Evolutionary conservation across 2,113 vertebrate genomes (phyloP).

Genomic region (Sturnus vulgaris): DNA sequence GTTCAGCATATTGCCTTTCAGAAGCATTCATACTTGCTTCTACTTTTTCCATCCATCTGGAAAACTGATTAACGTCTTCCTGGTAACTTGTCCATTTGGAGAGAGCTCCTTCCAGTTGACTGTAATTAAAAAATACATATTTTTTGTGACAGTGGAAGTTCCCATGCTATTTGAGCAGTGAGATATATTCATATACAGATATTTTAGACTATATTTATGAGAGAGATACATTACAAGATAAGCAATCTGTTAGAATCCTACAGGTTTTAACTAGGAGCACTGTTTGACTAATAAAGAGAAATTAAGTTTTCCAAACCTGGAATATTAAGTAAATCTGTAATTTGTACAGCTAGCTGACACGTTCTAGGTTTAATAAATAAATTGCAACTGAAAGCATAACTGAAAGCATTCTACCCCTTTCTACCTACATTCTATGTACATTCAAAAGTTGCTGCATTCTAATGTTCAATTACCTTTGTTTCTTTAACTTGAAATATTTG

Average conservation of each 20-base stretch:
- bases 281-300: neutral
- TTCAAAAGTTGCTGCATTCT: neutral
- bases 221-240: neutral
- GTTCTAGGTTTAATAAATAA: neutral
- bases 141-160: neutral
- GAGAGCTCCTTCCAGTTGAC: conserved; percentile 92
- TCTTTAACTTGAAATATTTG: neutral
- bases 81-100: conserved; percentile 98
- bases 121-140: conserved; percentile 63
- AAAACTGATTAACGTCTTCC: conserved; percentile 92
- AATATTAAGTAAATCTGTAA: neutral
- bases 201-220: neutral
- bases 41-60: conserved; percentile 88
- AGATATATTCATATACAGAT: neutral
- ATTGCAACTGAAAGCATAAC: neutral
- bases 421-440: neutral
- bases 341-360: neutral
- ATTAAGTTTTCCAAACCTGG: neutral
- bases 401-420: too few species aligned
- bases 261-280: neutral
- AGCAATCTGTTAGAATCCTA: neutral
- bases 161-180: neutral
- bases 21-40: conserved; percentile 82
- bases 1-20: conserved; percentile 83
- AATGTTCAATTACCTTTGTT: neutral